Evolutionary conservation across 2,797 vertebrate genomes (phyloP), one percentile per base, ranked within the genome.

Genomic region (Spheniscus humboldti): DNA sequence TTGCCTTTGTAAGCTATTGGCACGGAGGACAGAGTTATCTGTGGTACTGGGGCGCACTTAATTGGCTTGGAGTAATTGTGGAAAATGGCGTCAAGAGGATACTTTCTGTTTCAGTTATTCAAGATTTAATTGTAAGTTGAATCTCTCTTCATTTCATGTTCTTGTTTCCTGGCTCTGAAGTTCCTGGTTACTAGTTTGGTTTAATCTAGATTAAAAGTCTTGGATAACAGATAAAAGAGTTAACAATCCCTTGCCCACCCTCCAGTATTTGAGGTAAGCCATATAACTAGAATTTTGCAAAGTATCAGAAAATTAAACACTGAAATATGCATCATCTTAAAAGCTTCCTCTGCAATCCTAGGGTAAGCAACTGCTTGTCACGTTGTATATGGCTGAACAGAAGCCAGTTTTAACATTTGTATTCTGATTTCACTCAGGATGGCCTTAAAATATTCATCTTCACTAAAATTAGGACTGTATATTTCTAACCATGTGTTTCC

Each of bases 1-100:
- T 99, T 48, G 98, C 98, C 4, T 99, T 99, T 19, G 98, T 99
- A 94, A 99, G 99, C 97, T 98, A 98, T 86, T 99, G 99, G 99
- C 99, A 99, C 0, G 99, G 99, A 37, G 98, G 99, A 80, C 98
- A 99, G 37, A 99, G 98, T 97, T 99, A 99, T 96, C 96, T 99
- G 64, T 99, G 98, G 98, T 98, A 98, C 98, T 99, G 99, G 99
- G 99, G 99, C 1, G 84, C 98, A 3, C 98, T 99, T 97, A 99
- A 99, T 93, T 99, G 99, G 99, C 96, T 98, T 69, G 99, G 99
- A 93, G 97, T 99, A 88, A 96, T 98, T 63, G 90, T 98, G 90
- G 99, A 99, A 97, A 99, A 98, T 10, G 97, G 97, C 35, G 30
- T 98, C 63, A 98, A 94, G 94, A 98, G 97, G 89, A 95, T 99